Base-by-base conservation (phyloP, 2,888 invertebrate species). In the Linnaemya vulpina region DNA sequence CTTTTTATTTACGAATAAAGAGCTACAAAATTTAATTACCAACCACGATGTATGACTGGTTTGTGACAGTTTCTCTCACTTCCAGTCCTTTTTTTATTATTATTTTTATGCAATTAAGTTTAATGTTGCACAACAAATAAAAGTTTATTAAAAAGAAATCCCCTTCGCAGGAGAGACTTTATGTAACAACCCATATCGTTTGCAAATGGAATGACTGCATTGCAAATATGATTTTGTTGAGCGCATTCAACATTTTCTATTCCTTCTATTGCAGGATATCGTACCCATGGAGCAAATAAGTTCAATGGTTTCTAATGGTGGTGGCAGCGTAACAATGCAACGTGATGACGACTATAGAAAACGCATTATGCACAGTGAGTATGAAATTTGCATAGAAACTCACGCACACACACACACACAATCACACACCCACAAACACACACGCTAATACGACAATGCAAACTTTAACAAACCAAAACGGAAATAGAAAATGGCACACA, bases 281-380 rank as follows among this genome's bases (percentile, higher is more conserved):
- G 91, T 92, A 88, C 92, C 92, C 84, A 92, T 92, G 92, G 92
- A 92, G 88, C 91, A 92, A 89, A 90, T 91, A 68, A 92, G 92
- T 89, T 92, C 91, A 84, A 90, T 91, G 89, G 91, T 91, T 78
- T 92, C 92, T 82, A 90, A 89, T 63, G 92, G 92, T 20, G 92
- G 91, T 58, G 92, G 92, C 82, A 91, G 92, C 78, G 90, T 91
- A 20, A 90, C 92, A 85, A 90, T 92, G 89, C 91, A 91, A 86
- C 91, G 91, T 80, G 92, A 92, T 86, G 92, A 92, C 88, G 92
- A 92, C 84, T 92, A 92, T 88, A 89, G 92, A 76, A 91, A 90
- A 89, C 91, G 92, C 83, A 92, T 92, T 85, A 89, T 92, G 89
- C 91, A 91, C 89, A 91, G 92, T 92, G 90, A 91, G 91, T 90